Percentiles rank a stretch among this genome's conserved stretches.
Evolutionary conservation across 2,797 vertebrate species (phyloP).

Genomic region (Enteromius anoplus): DNA sequence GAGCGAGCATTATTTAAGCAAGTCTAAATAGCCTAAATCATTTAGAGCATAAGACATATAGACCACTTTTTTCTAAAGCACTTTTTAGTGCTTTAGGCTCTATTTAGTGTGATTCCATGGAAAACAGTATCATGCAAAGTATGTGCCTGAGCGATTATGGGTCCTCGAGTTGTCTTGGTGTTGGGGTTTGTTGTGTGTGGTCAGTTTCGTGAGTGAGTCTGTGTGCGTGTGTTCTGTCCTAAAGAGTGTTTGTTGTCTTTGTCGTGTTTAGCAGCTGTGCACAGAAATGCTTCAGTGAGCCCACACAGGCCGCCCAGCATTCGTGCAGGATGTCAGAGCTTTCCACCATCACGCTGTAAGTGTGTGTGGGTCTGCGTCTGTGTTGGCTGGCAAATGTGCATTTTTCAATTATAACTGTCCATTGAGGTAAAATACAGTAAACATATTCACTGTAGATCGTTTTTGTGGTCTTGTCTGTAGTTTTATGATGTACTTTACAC

Average conservation of each 20-base stretch:
- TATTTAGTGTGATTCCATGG: background rate
- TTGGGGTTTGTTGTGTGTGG: constrained; percentile 35
- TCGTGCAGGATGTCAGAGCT: constrained; percentile 99
- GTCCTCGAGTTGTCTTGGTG: constrained; percentile 47
- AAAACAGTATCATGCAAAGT: background rate
- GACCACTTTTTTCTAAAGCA: background rate
- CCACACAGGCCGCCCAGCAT: constrained; percentile 97
- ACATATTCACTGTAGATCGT: background rate
- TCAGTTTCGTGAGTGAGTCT: constrained; percentile 48
- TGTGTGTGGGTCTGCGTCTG: constrained; percentile 69
- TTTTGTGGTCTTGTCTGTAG: constrained; percentile 15
- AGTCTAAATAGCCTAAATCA: background rate
- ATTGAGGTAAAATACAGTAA: constrained; percentile 1
- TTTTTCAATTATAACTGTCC: background rate
- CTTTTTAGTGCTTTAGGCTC: background rate
- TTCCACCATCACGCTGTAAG: constrained; percentile 99
- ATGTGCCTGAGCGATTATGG: background rate
- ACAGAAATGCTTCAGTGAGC: constrained; percentile 99
- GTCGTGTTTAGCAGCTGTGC: constrained; percentile 99
- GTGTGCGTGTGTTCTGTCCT: constrained; percentile 56
- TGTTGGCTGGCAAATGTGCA: constrained; percentile 38
- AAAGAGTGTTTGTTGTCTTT: constrained; percentile 81
- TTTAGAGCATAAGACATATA: background rate
- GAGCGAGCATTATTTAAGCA: too few relatives aligned
- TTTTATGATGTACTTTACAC: background rate